Evolutionary conservation across 2,797 vertebrate genomes (phyloP).

Genomic region (Lindbergichthys nudifrons): DNA sequence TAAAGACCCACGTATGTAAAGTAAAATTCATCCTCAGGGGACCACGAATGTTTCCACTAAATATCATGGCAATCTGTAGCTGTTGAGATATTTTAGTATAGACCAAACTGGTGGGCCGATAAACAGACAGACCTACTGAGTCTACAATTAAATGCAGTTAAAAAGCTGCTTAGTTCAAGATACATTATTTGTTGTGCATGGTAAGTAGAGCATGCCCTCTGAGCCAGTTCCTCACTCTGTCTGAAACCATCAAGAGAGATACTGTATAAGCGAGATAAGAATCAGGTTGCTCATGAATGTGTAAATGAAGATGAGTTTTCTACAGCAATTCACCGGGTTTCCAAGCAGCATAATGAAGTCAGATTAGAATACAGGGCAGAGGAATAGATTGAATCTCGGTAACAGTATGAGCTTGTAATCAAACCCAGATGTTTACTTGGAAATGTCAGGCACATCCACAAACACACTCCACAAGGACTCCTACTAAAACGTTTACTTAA

Average conservation of each 20-base stretch:
- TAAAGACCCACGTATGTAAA: too few relatives aligned
- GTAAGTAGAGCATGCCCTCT: not conserved
- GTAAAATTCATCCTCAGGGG: too few relatives aligned
- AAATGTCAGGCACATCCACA: not conserved
- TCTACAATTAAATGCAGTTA: not conserved
- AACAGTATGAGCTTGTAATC: conserved; percentile 23
- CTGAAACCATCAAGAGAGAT: not conserved
- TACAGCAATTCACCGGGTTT: not conserved
- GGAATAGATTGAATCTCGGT: not conserved
- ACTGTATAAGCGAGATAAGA: not conserved
- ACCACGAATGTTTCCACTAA: too few relatives aligned
- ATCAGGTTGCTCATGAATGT: conserved; percentile 18
- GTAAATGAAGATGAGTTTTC: conserved; percentile 12
- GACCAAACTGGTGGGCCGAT: too few relatives aligned
- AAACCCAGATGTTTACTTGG: conserved; percentile 28
- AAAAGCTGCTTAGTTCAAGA: not conserved
- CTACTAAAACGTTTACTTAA: conserved; percentile 9
- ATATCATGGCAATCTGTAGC: too few relatives aligned
- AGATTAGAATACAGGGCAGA: not conserved
- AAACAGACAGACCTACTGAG: not conserved
- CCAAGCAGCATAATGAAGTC: not conserved
- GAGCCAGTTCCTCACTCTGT: not conserved
- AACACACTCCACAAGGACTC: not conserved
- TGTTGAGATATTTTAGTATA: too few relatives aligned
- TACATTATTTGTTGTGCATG: not conserved